phyloP scores from a whole-genome alignment of 2,113 vertebrate species.

The Chroicocephalus ridibundus region DNA sequence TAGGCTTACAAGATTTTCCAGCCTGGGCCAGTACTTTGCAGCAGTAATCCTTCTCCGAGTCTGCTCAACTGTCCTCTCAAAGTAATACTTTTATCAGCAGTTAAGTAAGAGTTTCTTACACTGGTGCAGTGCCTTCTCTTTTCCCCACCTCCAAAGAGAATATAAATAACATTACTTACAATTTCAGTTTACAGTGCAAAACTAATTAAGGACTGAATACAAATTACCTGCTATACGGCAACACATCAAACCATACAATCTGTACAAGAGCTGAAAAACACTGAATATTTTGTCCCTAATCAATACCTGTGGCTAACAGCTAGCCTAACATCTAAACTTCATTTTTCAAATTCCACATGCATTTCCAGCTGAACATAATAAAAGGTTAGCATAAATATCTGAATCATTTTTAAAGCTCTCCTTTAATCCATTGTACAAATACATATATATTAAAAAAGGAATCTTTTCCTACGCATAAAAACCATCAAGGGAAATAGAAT shows the following conservation, averaged over 20 bases:
- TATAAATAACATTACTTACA: background rate
- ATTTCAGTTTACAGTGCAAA: background rate
- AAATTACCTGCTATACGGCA: background rate
- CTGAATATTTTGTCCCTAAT: background rate
- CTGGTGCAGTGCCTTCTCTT: background rate
- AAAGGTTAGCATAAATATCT: background rate
- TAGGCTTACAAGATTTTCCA: slow-evolving; percentile 7
- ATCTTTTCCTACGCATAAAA: background rate
- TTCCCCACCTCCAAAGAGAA: background rate
- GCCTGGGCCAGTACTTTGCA: background rate
- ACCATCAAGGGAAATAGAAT: slow-evolving; percentile 42
- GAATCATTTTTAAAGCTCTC: background rate
- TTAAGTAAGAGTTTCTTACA: background rate
- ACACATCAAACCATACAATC: background rate
- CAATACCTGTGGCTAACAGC: background rate
- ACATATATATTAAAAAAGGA: background rate
- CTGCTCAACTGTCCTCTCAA: background rate
- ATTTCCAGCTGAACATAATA: background rate
- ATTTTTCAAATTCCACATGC: background rate
- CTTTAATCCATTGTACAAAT: background rate
- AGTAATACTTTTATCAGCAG: slow-evolving; percentile 31
- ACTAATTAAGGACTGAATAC: background rate
- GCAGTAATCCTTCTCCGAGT: slow-evolving; percentile 17
- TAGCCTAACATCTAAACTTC: background rate
- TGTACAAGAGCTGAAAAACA: background rate